Percentiles rank a stretch among this genome's conserved stretches.
Conservation (phyloP, 1,140 invertebrate species). For the Steinernema feltiae region DNA sequence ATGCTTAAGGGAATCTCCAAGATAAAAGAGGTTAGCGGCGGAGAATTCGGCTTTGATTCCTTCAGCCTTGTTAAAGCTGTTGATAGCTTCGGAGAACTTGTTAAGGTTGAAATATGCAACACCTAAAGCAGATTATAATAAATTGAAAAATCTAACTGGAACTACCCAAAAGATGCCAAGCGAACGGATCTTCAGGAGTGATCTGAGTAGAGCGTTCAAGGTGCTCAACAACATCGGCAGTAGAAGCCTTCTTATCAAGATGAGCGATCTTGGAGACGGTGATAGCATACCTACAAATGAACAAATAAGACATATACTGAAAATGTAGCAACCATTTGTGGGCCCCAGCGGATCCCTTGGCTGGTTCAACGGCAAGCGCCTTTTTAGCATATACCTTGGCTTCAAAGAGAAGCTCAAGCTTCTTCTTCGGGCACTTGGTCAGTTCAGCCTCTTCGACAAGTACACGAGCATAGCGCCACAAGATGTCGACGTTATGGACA, state of each 20-base stretch:
- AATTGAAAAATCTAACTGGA: conserved; percentile 23
- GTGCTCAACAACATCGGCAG: conserved; percentile 34
- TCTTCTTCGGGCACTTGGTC: conserved; percentile 24
- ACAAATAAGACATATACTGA: background rate
- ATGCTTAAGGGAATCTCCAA: conserved; percentile 25
- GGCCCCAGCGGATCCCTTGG: conserved; percentile 34
- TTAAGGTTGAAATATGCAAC: conserved; percentile 34
- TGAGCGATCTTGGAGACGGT: conserved; percentile 24
- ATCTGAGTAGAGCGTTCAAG: conserved; percentile 36
- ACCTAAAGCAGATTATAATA: conserved; percentile 23
- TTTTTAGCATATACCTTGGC: conserved; percentile 44
- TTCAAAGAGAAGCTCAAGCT: conserved; percentile 34
- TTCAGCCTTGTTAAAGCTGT: conserved; percentile 40
- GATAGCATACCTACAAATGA: conserved; percentile 38
- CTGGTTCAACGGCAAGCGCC: conserved; percentile 40
- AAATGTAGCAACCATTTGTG: conserved; percentile 43
- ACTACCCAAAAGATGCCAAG: conserved; percentile 41
- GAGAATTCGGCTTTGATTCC: conserved; percentile 41
- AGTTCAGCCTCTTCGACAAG: conserved; percentile 40
- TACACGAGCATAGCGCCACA: conserved; percentile 42
- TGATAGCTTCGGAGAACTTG: conserved; percentile 36
- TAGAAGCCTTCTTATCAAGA: conserved; percentile 27
- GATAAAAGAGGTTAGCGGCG: conserved; percentile 39
- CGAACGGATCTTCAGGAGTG: conserved; percentile 43
- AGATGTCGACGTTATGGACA: conserved; percentile 40